Evolutionary conservation across 2,888 invertebrate species (phyloP).

Genomic region (Leptinotarsa juncta): DNA sequence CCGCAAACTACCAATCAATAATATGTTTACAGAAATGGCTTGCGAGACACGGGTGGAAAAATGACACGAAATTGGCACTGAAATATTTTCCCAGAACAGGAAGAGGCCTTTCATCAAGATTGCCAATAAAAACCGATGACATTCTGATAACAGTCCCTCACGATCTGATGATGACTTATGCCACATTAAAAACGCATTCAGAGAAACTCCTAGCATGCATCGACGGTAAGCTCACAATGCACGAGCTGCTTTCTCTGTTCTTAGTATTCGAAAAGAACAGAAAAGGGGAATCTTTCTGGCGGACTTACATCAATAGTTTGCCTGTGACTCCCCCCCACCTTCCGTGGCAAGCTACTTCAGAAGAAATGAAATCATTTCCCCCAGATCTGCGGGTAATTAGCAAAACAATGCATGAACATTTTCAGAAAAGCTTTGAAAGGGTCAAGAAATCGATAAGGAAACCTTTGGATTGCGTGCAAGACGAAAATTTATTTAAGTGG

Average conservation of each 20-base stretch:
- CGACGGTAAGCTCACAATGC: slow-evolving; percentile 69
- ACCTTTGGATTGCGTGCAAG: slow-evolving; percentile 67
- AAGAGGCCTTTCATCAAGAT: slow-evolving; percentile 78
- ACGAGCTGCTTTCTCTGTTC: slow-evolving; percentile 80
- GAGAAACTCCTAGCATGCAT: slow-evolving; percentile 14
- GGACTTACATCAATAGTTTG: slow-evolving; percentile 76
- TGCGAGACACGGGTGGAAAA: slow-evolving; percentile 68
- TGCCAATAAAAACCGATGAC: slow-evolving; percentile 69
- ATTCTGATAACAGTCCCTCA: slow-evolving; percentile 73
- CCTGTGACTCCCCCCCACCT: slow-evolving; percentile 73
- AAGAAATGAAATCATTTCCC: slow-evolving; percentile 71
- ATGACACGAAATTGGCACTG: slow-evolving; percentile 70
- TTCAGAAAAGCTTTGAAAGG: slow-evolving; percentile 63
- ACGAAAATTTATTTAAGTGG: slow-evolving; percentile 75
- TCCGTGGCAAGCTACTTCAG: slow-evolving; percentile 75
- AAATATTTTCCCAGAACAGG: slow-evolving; percentile 76
- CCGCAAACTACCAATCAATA: slow-evolving; percentile 5
- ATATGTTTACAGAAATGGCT: slow-evolving; percentile 71
- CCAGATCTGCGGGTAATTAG: slow-evolving; percentile 69
- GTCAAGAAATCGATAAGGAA: slow-evolving; percentile 66
- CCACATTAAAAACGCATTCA: slow-evolving; percentile 40
- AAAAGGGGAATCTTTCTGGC: slow-evolving; percentile 69
- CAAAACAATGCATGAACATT: slow-evolving; percentile 67
- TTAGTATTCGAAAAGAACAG: slow-evolving; percentile 76
- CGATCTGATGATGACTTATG: slow-evolving; percentile 69